Percentiles rank a stretch among this genome's conserved stretches.
phyloP scores from a whole-genome alignment of 1,140 invertebrate species.

The Drosophila mojavensis region DNA sequence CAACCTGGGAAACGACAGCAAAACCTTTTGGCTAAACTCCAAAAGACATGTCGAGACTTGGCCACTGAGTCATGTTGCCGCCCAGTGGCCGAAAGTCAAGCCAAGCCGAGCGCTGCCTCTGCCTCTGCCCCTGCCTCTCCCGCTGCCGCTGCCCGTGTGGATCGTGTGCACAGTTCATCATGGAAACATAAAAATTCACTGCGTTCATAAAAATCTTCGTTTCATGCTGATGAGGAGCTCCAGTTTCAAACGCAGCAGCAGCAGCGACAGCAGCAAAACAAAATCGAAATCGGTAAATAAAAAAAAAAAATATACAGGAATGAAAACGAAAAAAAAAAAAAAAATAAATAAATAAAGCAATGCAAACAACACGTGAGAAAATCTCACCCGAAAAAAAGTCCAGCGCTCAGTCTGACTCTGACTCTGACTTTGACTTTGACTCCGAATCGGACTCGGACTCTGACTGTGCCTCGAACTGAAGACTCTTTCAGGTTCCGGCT shows the following conservation, averaged over 20 bases:
- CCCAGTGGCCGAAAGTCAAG: slow-evolving; percentile 45
- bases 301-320: slow-evolving; percentile 26
- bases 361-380: slow-evolving; percentile 83
- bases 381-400: slow-evolving; percentile 68
- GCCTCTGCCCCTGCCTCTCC: background rate
- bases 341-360: slow-evolving; percentile 68
- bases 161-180: slow-evolving; percentile 80
- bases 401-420: slow-evolving; percentile 13
- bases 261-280: slow-evolving; percentile 57
- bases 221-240: slow-evolving; percentile 79
- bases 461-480: slow-evolving; percentile 12
- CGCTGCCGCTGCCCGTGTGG: background rate
- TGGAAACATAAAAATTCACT: slow-evolving; percentile 82
- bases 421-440: slow-evolving; percentile 13
- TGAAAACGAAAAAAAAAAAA: slow-evolving; percentile 39
- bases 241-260: slow-evolving; percentile 66
- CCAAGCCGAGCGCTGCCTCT: background rate
- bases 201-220: slow-evolving; percentile 78
- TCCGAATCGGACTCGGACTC: slow-evolving; percentile 1
- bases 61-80: slow-evolving; percentile 74
- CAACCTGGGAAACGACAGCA: slow-evolving; percentile 55
- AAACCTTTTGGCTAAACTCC: slow-evolving; percentile 50
- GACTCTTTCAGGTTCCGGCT: slow-evolving; percentile 35
- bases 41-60: slow-evolving; percentile 1
- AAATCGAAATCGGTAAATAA: slow-evolving; percentile 62